Base-by-base conservation (phyloP, 1,140 invertebrate species). In the Orius insidiosus region DNA sequence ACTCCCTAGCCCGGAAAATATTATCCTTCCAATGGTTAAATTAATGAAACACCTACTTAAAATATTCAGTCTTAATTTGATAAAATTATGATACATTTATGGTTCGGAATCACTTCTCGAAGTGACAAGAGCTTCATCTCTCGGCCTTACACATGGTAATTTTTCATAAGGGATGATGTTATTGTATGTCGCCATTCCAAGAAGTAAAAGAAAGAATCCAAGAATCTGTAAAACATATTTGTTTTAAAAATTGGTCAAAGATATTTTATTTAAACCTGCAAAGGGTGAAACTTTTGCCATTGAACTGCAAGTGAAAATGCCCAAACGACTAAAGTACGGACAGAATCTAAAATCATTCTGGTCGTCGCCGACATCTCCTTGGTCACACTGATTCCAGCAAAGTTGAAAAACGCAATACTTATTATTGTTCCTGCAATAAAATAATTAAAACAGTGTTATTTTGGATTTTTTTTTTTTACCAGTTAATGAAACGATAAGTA, bases 321-420 rank as follows among this genome's bases (percentile, higher is more conserved):
- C 88, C 89, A 97, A 56, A 96, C 86, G 3, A 94, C 70, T 8
- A 96, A 64, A 1, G 89, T 93, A 50, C 92, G 68, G 5, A 95
- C 67, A 51, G 82, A 86, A 58, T 96, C 92, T 30, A 95, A 66
- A 5, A 96, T 80, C 80, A 94, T 88, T 54, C 90, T 71, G 2
- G 88, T 92, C 1, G 87, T 93, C 9, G 89, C 87, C 36, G 79
- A 87, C 50, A 88, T 72, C 63, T 93, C 85, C 67, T 95, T 95
- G 0, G 90, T 92, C n/a, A 98, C 84, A 58, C 80, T 87, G 15
- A 97, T 80, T 14, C 92, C 92, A 58, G 88, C 80, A 65, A 92
- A 97, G 62, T 96, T 96, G 66, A 95, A 96, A 60, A 96, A 90
- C 2, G 90, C 89, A 55, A 95, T 95, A 45, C 87, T 93, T 4